Conservation (phyloP, 1,140 invertebrate genomes). For the Solenopsis invicta region DNA sequence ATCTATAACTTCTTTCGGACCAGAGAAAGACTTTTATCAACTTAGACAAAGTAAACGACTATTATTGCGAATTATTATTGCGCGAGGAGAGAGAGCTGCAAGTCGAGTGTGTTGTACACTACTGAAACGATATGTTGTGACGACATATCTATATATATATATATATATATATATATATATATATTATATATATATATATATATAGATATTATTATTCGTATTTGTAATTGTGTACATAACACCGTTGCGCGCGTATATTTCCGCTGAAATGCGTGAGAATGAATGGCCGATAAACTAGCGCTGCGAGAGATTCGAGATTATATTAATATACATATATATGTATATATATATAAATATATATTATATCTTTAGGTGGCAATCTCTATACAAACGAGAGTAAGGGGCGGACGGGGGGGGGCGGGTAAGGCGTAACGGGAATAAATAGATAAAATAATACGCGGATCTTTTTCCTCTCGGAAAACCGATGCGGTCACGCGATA, state of each 20-base stretch:
- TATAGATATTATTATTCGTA: constrained; percentile 71
- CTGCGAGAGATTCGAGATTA: constrained; percentile 58
- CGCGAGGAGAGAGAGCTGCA: constrained; percentile 58
- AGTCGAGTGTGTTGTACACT: constrained; percentile 64
- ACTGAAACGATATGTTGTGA: constrained; percentile 65
- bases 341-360: constrained; percentile 22
- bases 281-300: constrained; percentile 67
- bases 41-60: constrained; percentile 80
- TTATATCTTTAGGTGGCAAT: constrained; percentile 42
- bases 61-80: constrained; percentile 75
- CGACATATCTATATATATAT: constrained; percentile 59
- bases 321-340: constrained; percentile 40
- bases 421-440: no score
- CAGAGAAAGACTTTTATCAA: constrained; percentile 85
- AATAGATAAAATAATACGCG: not conserved
- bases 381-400: constrained; percentile 32
- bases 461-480: not conserved
- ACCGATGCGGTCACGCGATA: constrained; percentile 6
- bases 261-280: constrained; percentile 55
- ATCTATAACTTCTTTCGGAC: constrained; percentile 86
- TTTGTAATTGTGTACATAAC: constrained; percentile 70
- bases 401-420: no score
- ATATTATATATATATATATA: constrained; percentile 57
- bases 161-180: constrained; percentile 61
- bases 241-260: constrained; percentile 60